Conservation (phyloP, 2,888 invertebrate species). For the Mythimna impura region DNA sequence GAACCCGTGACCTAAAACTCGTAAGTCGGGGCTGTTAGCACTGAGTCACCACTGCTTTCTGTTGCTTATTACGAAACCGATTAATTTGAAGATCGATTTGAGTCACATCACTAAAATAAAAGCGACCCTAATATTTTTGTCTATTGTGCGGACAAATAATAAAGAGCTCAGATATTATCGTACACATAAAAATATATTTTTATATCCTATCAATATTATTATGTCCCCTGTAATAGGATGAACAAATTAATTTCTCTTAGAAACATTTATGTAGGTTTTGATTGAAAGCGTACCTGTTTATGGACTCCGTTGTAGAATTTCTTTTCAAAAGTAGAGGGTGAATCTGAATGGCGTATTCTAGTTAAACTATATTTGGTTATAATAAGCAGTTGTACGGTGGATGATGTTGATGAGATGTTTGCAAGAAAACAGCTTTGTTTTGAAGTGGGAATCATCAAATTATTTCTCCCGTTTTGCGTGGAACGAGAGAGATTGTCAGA, state of each 20-base stretch:
- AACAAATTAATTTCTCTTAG: conserved; percentile 42
- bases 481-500: too few relatives aligned
- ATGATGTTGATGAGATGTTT: too few relatives aligned
- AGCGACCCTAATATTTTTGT: conserved; percentile 68
- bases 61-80: not conserved
- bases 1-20: too few relatives aligned
- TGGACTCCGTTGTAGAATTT: not conserved
- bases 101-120: conserved; percentile 42
- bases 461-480: too few relatives aligned
- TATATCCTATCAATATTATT: conserved; percentile 67
- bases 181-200: conserved; percentile 66
- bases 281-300: not conserved
- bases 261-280: conserved; percentile 4
- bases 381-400: too few relatives aligned
- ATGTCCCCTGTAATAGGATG: conserved; percentile 31
- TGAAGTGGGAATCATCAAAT: too few relatives aligned
- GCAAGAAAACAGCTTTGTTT: too few relatives aligned
- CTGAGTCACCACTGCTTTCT: too few relatives aligned
- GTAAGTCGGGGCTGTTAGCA: too few relatives aligned
- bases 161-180: conserved; percentile 62
- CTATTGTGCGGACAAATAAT: conserved; percentile 67
- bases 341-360: not conserved
- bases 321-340: not conserved
- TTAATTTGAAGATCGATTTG: not conserved
- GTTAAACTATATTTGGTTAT: too few relatives aligned